Evolutionary conservation across 2,797 vertebrate genomes (phyloP).

Genomic region (Manis javanica): DNA sequence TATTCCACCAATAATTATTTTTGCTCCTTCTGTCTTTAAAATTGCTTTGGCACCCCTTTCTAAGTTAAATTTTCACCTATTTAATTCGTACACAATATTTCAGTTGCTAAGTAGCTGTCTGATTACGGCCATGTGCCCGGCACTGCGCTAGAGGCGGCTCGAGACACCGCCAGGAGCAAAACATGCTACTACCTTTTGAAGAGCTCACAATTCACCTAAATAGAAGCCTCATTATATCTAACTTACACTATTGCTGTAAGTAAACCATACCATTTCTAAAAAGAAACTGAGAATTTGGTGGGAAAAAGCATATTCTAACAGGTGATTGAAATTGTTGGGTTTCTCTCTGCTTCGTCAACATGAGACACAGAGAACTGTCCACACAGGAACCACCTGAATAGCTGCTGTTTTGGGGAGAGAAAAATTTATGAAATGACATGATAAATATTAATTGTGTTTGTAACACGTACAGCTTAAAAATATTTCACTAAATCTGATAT

Average conservation of each 20-base stretch:
- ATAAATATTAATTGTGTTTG: not conserved
- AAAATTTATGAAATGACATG: not conserved
- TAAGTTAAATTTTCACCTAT: not conserved
- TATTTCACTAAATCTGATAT: not conserved
- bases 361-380: no score
- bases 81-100: not conserved
- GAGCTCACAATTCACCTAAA: not conserved
- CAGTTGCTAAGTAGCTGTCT: not conserved
- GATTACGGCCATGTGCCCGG: fast-evolving
- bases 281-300: not conserved
- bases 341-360: not conserved
- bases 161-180: not conserved
- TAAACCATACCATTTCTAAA: not conserved
- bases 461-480: not conserved
- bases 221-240: not conserved
- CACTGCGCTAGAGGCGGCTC: not conserved
- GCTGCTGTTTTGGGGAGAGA: not conserved
- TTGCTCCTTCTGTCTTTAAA: not conserved
- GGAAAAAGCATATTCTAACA: not conserved
- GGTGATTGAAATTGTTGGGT: not conserved
- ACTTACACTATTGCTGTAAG: not conserved
- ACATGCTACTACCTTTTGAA: not conserved
- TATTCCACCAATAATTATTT: not conserved
- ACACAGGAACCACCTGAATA: no score
- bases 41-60: not conserved